phyloP scores from a whole-genome alignment of 1,140 invertebrate species.

The Phenacoccus solenopsis region DNA sequence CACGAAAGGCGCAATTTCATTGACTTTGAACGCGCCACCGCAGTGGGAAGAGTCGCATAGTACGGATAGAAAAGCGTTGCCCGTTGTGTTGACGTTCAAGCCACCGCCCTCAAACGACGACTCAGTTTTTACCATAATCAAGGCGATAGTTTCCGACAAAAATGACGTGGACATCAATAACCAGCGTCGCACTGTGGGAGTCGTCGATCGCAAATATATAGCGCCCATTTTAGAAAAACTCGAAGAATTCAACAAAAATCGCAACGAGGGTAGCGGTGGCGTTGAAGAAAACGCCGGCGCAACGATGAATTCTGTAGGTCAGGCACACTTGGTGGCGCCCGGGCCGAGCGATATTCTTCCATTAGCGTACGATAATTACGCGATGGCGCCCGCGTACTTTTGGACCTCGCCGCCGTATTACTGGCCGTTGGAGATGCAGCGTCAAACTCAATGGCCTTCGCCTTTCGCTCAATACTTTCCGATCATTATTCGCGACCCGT shows the following conservation, averaged over 20 bases:
- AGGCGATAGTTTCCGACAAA: too few species aligned
- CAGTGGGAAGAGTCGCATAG: too few species aligned
- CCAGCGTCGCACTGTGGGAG: too few species aligned
- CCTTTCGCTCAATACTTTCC: constrained; percentile 35
- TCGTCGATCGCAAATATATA: neutral
- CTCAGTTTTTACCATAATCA: too few species aligned
- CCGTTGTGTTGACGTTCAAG: too few species aligned
- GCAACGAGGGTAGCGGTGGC: neutral
- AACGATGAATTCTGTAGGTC: neutral
- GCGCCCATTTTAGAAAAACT: neutral
- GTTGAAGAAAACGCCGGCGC: neutral
- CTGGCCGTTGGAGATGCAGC: neutral
- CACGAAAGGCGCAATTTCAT: too few species aligned
- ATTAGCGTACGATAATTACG: neutral
- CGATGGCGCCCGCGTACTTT: neutral
- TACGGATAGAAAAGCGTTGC: too few species aligned
- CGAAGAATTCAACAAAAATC: neutral
- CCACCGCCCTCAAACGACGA: too few species aligned
- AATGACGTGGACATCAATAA: too few species aligned
- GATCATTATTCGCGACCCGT: constrained; percentile 41
- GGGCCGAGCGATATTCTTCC: neutral
- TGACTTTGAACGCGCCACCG: too few species aligned
- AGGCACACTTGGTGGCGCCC: neutral
- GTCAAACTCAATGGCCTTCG: neutral
- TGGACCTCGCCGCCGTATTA: neutral